Evolutionary conservation across 2,113 vertebrate genomes (phyloP).

Genomic region (Desmodus rotundus): DNA sequence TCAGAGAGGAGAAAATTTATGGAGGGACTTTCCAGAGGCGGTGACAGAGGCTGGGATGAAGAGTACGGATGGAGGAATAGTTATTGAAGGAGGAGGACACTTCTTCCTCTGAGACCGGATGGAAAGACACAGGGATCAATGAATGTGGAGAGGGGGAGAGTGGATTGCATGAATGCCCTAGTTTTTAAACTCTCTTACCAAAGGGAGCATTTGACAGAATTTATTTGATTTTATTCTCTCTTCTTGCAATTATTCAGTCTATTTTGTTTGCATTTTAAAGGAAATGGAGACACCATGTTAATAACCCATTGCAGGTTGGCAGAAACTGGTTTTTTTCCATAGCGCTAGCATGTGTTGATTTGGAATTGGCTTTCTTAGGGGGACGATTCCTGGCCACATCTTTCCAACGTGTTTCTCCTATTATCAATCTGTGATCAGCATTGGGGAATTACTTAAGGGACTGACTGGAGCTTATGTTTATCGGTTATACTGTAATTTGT

Average conservation of each 20-base stretch:
- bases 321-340: not conserved
- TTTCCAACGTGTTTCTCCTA: not conserved
- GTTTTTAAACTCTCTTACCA: not conserved
- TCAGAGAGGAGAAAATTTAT: not conserved
- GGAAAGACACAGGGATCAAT: not conserved
- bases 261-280: not conserved
- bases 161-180: accelerated
- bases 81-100: not conserved
- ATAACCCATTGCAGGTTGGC: not conserved
- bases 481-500: constrained; percentile 1
- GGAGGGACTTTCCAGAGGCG: not conserved
- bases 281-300: not conserved
- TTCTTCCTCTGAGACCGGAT: not conserved
- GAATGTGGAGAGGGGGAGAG: not conserved
- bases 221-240: not conserved
- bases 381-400: not conserved
- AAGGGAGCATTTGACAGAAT: not conserved
- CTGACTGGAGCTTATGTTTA: not conserved
- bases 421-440: not conserved
- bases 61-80: not conserved
- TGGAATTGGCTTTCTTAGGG: not conserved
- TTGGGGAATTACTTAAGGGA: not conserved
- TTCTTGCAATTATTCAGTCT: not conserved
- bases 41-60: not conserved
- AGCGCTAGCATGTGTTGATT: not conserved